Base-by-base conservation (phyloP, 2,113 vertebrate species). In the Sialia sialis region DNA sequence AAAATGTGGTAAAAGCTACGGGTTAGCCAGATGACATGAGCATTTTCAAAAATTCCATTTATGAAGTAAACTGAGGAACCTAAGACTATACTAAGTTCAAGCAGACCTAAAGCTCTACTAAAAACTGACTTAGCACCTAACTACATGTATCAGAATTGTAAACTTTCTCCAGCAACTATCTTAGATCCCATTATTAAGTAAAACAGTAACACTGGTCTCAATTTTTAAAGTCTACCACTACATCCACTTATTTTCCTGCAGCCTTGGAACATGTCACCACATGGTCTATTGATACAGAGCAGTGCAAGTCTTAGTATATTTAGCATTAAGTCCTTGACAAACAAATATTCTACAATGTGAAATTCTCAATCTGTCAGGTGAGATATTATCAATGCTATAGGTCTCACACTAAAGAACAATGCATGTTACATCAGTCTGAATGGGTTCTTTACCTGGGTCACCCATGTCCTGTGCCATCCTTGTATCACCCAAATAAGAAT, bases 341-440 rank as follows among this genome's bases (percentile, higher is more conserved):
- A 52, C n/a, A 92, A 91, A 51, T 38, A 78, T 4, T 43, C 39
- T 30, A 19, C 43, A 11, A 20, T 32, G 26, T 23, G 68, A 60
- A 90, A 55, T 36, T 13, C 62, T 51, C 70, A 13, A 0, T 16
- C 73, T 80, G 30, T 59, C 67, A 56, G 27, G 36, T 63, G 38
- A 77, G 41, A 59, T 51, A 72, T 2, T 9, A 0, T 78, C 58
- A 59, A 5, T 30, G 9, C 3, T 34, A 13, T 0, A 16, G 41
- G 22, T 62, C 76, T 83, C 41, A 44, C 0, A 0, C 49, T 38
- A 64, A 22, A 17, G 19, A 80, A 41, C 1, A 0, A 10, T 11
- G 7, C 18, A 23, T 0, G 1, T n/a, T 20, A 22, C 11, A 69
- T 32, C 30, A 69, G 30, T 6, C 48, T 56, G n/a, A 92, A 44